These are phyloP conservation scores for Arvicanthis niloticus DNA, from an alignment of 2,113 vertebrate genomes.

Conservation along the genomic window DNA sequence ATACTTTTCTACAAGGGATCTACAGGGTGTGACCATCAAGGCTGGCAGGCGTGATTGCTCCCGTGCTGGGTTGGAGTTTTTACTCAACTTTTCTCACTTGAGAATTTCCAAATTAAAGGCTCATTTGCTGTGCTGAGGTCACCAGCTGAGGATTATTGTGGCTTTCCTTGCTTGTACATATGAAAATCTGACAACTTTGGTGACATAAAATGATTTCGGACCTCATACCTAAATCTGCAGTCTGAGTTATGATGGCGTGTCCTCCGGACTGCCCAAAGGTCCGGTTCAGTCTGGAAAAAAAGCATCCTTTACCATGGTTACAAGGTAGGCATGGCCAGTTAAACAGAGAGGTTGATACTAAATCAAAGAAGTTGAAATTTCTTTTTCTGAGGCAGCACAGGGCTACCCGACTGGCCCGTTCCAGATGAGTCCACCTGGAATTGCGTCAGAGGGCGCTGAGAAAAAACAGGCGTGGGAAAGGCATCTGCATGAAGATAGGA, in stretches of 20 bases:
- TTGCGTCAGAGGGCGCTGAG: background rate
- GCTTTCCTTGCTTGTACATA: background rate
- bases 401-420: background rate
- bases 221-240: background rate
- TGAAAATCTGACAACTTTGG: background rate
- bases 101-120: conserved; percentile 34
- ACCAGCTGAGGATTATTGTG: background rate
- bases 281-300: background rate
- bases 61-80: conserved; percentile 65
- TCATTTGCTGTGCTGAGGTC: background rate
- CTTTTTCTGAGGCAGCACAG: background rate
- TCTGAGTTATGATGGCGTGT: background rate
- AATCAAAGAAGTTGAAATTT: background rate
- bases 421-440: background rate
- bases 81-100: conserved; percentile 64
- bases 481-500: background rate
- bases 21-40: conserved; percentile 61
- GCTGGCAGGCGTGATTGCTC: conserved; percentile 51
- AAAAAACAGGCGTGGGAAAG: background rate
- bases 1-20: conserved; percentile 67
- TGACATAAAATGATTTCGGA: background rate
- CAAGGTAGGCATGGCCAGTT: background rate
- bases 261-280: background rate
- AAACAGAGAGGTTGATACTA: background rate
- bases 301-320: background rate